Conservation (phyloP, 2,797 vertebrate genomes). For the Chaunax sp. region DNA sequence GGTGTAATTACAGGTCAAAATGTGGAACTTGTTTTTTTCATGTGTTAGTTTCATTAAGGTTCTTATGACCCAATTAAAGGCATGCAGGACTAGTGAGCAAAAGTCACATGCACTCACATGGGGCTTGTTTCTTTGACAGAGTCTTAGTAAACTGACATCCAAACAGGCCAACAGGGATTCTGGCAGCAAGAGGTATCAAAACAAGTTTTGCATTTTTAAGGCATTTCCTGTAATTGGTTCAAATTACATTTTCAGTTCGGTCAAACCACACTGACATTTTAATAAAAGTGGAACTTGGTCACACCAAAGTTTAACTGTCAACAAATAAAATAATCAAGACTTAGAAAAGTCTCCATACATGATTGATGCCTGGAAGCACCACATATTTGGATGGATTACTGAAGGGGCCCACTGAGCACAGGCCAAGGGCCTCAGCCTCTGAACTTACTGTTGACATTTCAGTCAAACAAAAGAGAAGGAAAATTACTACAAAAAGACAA, state of each 20-base stretch:
- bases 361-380: conserved; percentile 2
- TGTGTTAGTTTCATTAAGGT: background rate
- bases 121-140: conserved; percentile 36
- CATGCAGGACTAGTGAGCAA: conserved; percentile 10
- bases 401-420: background rate
- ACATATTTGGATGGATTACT: background rate
- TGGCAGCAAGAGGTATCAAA: conserved; percentile 28
- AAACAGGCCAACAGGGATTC: conserved; percentile 23
- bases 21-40: background rate
- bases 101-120: conserved; percentile 3
- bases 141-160: conserved; percentile 30
- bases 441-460: background rate
- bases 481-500: background rate
- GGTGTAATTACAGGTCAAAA: conserved; percentile 22
- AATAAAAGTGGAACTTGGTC: background rate
- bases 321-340: background rate
- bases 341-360: background rate
- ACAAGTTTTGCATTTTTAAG: conserved; percentile 39
- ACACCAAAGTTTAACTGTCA: background rate
- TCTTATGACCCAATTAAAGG: conserved; percentile 19
- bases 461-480: background rate
- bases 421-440: background rate
- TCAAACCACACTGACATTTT: background rate
- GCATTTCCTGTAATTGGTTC: conserved; percentile 16
- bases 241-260: conserved; percentile 21